A percentile compares a stretch with the other conserved stretches of the same genome.
phyloP scores from a whole-genome alignment of 2,113 vertebrate species.

The Tringa solitaria region DNA sequence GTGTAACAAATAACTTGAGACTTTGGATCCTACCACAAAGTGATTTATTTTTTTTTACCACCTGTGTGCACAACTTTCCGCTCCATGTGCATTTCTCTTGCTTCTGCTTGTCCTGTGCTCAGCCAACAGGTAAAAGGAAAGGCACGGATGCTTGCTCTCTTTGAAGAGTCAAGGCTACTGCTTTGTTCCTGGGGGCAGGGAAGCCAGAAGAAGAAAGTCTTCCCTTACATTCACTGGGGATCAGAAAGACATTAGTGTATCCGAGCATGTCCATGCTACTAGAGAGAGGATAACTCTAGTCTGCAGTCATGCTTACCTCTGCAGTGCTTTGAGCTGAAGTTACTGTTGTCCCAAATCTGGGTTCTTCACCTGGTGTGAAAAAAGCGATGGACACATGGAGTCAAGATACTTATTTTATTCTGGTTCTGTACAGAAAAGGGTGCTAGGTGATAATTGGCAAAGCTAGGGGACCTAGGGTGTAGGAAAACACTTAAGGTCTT shows the following conservation, averaged over 20 bases:
- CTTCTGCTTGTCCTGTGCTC: background rate
- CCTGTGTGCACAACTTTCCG: background rate
- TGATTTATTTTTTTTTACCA: background rate
- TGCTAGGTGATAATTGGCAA: background rate
- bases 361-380: background rate
- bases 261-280: background rate
- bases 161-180: background rate
- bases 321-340: background rate
- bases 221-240: background rate
- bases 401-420: background rate
- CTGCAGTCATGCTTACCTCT: background rate
- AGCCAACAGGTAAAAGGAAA: background rate
- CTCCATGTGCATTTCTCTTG: background rate
- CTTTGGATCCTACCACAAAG: background rate
- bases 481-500: background rate
- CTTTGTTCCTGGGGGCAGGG: background rate
- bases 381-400: background rate
- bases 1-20: background rate
- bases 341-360: background rate
- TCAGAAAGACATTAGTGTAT: background rate
- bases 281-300: background rate
- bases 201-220: background rate
- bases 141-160: background rate
- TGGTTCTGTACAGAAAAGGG: background rate
- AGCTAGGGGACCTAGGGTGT: background rate